Conservation (phyloP, 2,113 vertebrate genomes). For the Sylvietta virens region DNA sequence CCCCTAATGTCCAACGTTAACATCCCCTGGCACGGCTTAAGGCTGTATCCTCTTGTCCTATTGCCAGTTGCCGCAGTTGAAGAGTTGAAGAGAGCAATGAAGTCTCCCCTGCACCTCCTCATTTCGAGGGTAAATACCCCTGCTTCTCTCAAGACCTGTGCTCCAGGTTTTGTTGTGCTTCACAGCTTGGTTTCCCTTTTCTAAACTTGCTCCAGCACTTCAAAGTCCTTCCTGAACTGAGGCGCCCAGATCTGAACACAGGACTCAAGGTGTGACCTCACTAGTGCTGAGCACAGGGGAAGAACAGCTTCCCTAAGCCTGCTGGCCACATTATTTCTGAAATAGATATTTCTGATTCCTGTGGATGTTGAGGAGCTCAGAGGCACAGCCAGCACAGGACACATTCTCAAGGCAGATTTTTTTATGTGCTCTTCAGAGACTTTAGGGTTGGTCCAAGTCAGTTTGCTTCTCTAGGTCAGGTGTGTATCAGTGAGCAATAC, state of each 20-base stretch:
- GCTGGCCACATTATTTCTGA: not conserved
- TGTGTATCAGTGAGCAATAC: too few species aligned
- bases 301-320: not conserved
- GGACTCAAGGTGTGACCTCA: not conserved
- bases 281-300: too few species aligned
- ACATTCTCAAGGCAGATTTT: not conserved
- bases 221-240: not conserved
- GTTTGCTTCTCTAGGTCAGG: not conserved
- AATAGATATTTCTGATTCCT: not conserved
- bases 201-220: not conserved
- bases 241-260: not conserved
- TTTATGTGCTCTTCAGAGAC: not conserved
- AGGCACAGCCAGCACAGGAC: too few species aligned
- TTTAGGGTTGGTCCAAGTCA: fast-evolving
- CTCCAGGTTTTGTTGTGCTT: not conserved
- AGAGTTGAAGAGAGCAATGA: not conserved
- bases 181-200: not conserved
- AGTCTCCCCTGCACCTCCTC: not conserved
- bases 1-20: not conserved
- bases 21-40: not conserved
- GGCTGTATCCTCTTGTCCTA: not conserved
- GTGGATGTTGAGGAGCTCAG: too few species aligned
- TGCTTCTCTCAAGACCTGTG: not conserved
- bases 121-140: not conserved
- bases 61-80: not conserved